Conservation (phyloP, 2,113 vertebrate genomes). For the Rostratula benghalensis region DNA sequence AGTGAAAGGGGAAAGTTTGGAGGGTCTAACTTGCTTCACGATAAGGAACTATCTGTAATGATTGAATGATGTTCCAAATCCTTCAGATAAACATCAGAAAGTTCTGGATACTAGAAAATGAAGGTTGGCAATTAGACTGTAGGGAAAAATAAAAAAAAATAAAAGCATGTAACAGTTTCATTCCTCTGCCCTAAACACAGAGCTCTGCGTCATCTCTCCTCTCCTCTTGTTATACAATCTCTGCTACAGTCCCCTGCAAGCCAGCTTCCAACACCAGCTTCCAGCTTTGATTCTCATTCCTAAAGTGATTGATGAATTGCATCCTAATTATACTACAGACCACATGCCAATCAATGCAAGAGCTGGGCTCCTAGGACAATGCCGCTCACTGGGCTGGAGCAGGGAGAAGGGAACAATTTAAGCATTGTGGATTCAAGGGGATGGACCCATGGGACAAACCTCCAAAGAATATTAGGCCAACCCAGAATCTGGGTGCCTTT, state of each 20-base stretch:
- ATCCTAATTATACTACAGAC: neutral
- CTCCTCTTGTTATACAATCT: neutral
- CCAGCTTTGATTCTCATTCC: neutral
- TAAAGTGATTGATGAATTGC: neutral
- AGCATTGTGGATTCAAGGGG: neutral
- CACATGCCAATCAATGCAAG: neutral
- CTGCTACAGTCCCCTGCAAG: neutral
- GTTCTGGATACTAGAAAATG: neutral
- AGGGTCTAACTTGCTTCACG: neutral
- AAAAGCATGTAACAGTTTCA: neutral
- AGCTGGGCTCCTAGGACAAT: neutral
- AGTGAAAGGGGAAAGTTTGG: neutral
- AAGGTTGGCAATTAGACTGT: neutral
- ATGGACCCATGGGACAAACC: neutral
- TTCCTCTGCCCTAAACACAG: neutral
- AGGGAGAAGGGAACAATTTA: neutral
- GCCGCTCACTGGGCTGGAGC: neutral
- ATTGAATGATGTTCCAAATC: neutral
- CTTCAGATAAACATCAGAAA: neutral
- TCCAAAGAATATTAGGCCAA: neutral
- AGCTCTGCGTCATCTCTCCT: neutral
- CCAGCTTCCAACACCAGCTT: neutral
- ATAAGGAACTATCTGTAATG: neutral
- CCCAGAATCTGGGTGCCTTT: neutral
- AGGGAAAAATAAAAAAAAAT: neutral